Evolutionary conservation across 2,113 vertebrate species (phyloP), one percentile per base, ranked within the genome.

Genomic region (Macrotus californicus): DNA sequence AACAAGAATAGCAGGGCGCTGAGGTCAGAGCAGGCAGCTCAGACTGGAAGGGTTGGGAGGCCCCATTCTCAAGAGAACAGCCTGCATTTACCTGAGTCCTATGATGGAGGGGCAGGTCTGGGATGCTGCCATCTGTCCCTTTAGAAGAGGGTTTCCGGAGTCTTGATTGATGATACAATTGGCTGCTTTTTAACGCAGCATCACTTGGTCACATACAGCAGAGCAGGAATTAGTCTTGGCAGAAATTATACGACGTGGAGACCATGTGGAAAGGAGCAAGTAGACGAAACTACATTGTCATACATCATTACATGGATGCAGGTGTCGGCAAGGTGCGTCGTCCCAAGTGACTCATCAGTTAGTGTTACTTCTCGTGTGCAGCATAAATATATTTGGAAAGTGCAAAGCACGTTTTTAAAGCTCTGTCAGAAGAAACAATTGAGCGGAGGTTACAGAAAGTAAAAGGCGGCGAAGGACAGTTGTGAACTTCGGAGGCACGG

Each of bases 201-300:
- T 54, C 21, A 14, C 34, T 79, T 50, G 7, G 31, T 72, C 18
- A 0, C 73, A 7, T 10, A 19, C 6, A 56, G 34, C 36, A 8
- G 21, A 59, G 24, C 11, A 52, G 75, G 75, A 66, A 22, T 66
- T 43, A 4, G 9, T 64, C 6, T 56, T 22, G 80, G 64, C 75
- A 43, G 50, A 50, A 21, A 14, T 22, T 3, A 3, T 22, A 5
- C 1, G 39, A 16, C 6, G 11, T 54, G 43, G 59, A 75, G 50
- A 67, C 39, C 14, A 12, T 13, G 56, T 6, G 36, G 76, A 85
- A 46, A 39, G 43, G n/a, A 50, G 34, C 39, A 21, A 2, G 19
- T 6, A 34, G 67, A 16, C 29, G 41, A 64, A 1, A 2, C 36
- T 18, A 12, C 1, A 0, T 36, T 5, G 6, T 24, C 12, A 13